Evolutionary conservation across 1,140 invertebrate species (phyloP).

Genomic region (Stegodyphus mimosarum): DNA sequence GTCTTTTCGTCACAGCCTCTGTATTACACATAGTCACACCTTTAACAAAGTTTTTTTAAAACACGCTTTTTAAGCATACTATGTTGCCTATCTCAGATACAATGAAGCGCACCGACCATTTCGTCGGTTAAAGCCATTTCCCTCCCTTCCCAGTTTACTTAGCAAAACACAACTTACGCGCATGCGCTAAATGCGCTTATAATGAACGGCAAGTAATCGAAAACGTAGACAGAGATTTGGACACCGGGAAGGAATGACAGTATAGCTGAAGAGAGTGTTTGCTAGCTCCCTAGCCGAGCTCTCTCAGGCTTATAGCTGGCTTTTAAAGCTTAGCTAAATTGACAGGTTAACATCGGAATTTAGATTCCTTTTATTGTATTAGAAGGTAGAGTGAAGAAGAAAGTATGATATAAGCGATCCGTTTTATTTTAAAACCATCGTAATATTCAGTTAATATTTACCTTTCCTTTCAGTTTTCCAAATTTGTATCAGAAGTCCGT

Average conservation of each 20-base stretch:
- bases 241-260: constrained; percentile 24
- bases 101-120: too few relatives aligned
- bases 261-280: constrained; percentile 27
- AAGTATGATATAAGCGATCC: background rate
- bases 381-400: background rate
- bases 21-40: too few relatives aligned
- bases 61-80: too few relatives aligned
- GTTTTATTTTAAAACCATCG: background rate
- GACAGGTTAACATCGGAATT: constrained; percentile 42
- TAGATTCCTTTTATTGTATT: constrained; percentile 1
- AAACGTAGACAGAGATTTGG: background rate
- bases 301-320: constrained; percentile 40
- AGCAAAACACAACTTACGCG: too few relatives aligned
- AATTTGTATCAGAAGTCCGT: background rate
- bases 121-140: too few relatives aligned
- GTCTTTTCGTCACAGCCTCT: too few relatives aligned
- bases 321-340: constrained; percentile 46
- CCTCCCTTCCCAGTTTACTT: too few relatives aligned
- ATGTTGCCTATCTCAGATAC: too few relatives aligned
- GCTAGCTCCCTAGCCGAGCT: constrained; percentile 44
- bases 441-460: background rate
- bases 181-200: too few relatives aligned
- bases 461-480: background rate
- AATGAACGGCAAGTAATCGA: too few relatives aligned
- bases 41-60: too few relatives aligned